Base-by-base conservation (phyloP, 2,888 invertebrate genomes). In the Acrobeloides nanus region DNA sequence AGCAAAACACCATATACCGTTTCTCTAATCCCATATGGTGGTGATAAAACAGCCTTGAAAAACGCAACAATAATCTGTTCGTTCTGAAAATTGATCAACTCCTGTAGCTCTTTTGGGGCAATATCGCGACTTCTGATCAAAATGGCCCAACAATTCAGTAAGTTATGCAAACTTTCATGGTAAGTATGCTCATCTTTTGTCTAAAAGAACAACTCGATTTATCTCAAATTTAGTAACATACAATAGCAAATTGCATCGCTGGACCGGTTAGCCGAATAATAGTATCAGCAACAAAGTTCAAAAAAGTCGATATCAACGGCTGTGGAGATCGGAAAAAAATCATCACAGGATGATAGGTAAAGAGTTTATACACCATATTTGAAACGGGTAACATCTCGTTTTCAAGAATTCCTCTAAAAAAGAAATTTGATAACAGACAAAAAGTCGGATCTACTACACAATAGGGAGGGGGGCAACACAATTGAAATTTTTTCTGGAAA, bases 21-120 rank as follows among this genome's bases (percentile, higher is more conserved):
- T 21, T 18, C 25, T 58, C 84, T 77, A 33, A 77, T 78, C 23
- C 85, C 89, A 73, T 87, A 84, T 0, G 89, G 89, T 0, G 86
- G 83, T 6, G 84, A 83, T 53, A 89, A 76, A 74, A 87, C 84
- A 66, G 83, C 84, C 66, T 84, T 83, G 37, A 89, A 75, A 72
- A 86, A 89, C 2, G 82, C 82, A 20, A 52, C 58, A 18, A 54
- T 46, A 21, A 54, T 43, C 17, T 20, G 23, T 4, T n/a, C n/a
- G 41, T 59, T 54, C 35, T 57, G 26, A 3, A 20, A 17, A 15
- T 23, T 31, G 29, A 54, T 45, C 8, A 68, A 63, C 7, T 37
- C 37, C 17, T 44, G 47, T 6, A 64, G 10, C 4, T 74, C 54
- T 6, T 54, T 37, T 10, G 63, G 68, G 21, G 64, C 48, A 6